These are phyloP conservation scores for Clusia tigrina DNA, from an alignment of 2,888 invertebrate genomes.

Conservation along the genomic window DNA sequence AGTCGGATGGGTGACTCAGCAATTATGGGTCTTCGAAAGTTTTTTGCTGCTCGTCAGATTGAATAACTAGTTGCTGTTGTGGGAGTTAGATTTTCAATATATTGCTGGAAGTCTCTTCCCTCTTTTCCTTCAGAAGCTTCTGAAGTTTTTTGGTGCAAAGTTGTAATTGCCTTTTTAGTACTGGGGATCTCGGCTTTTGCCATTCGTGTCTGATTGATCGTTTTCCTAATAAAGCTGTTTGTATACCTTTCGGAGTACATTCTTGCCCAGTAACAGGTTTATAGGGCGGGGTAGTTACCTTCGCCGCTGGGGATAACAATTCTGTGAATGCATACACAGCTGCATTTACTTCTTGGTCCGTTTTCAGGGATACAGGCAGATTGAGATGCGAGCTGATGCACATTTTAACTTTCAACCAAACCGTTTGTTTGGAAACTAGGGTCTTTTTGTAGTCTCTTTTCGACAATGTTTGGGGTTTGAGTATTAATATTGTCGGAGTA, in stretches of 20 bases:
- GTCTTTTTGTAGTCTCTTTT: too few species aligned
- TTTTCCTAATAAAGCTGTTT: background rate
- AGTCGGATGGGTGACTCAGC: background rate
- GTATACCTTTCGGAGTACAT: background rate
- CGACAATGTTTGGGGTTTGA: too few species aligned
- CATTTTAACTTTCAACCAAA: background rate
- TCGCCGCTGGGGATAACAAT: too few species aligned
- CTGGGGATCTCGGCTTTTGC: background rate
- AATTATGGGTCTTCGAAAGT: background rate
- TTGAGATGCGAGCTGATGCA: too few species aligned
- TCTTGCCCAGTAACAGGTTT: background rate
- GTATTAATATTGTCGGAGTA: constrained; percentile 17
- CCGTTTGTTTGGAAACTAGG: background rate
- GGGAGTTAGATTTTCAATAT: background rate
- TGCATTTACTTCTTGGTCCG: background rate
- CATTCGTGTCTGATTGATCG: background rate
- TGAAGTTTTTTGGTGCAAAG: background rate
- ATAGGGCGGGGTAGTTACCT: background rate
- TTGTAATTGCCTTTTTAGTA: background rate
- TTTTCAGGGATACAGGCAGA: too few species aligned
- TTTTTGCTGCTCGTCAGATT: background rate
- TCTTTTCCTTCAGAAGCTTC: background rate
- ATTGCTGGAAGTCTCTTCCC: background rate
- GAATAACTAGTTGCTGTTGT: background rate
- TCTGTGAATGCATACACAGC: background rate